Percentiles rank a stretch among this genome's conserved stretches.
These are phyloP conservation scores for Platyscapa corneri DNA, from an alignment of 1,140 invertebrate species.

Conservation along the genomic window DNA sequence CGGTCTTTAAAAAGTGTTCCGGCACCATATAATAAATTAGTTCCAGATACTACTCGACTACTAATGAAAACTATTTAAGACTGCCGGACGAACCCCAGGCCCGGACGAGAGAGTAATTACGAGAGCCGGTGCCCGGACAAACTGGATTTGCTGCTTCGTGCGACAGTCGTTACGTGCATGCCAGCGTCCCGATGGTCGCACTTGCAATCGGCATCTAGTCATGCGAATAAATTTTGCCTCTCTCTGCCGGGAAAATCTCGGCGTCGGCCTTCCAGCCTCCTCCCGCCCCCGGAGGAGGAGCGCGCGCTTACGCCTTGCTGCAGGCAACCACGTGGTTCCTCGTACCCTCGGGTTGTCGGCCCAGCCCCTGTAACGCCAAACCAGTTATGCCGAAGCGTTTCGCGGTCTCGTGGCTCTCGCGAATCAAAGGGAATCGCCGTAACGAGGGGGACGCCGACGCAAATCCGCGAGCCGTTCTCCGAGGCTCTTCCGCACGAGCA, in stretches of 20 bases:
- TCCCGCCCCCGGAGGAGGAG: not conserved
- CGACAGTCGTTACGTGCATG: too few species aligned
- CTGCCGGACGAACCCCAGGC: too few species aligned
- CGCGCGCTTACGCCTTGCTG: slow-evolving; percentile 20
- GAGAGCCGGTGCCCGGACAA: not conserved
- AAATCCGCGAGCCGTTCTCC: not conserved
- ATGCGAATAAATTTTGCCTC: too few species aligned
- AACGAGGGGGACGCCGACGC: not conserved
- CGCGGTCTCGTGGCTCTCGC: not conserved
- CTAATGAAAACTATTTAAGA: too few species aligned
- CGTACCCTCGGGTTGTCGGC: slow-evolving; percentile 33
- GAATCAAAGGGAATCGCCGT: not conserved
- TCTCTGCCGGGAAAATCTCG: not conserved
- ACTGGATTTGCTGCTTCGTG: not conserved
- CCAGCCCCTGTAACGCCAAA: slow-evolving; percentile 51
- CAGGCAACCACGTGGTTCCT: slow-evolving; percentile 43
- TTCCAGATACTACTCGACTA: too few species aligned
- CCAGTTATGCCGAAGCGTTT: slow-evolving; percentile 60
- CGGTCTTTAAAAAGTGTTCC: too few species aligned
- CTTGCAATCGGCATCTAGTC: too few species aligned
- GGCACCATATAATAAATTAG: not conserved
- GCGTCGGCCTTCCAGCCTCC: not conserved
- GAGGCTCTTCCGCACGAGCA: too few species aligned
- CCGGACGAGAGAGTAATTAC: not conserved
- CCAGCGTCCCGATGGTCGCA: not conserved